phyloP scores from a whole-genome alignment of 2,113 vertebrate genomes.

The Apodemus speciosus region DNA sequence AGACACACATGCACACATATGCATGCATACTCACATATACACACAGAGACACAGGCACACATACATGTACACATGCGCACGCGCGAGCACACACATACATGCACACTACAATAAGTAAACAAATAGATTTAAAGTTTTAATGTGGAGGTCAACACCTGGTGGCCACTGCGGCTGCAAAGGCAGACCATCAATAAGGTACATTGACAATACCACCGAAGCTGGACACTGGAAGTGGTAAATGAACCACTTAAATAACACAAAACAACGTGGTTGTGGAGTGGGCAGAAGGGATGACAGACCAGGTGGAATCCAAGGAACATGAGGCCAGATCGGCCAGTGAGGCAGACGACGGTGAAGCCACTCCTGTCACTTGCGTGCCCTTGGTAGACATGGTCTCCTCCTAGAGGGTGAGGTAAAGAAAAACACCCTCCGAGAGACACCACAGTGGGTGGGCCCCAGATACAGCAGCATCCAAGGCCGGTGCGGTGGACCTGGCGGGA shows the following conservation, averaged over 20 bases:
- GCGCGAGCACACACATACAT: too few relatives aligned
- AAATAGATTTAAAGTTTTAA: neutral
- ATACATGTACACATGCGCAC: too few relatives aligned
- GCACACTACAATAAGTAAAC: neutral
- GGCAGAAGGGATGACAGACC: neutral
- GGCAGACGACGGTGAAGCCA: too few relatives aligned
- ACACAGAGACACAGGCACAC: too few relatives aligned
- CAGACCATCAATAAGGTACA: neutral
- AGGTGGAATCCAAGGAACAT: neutral
- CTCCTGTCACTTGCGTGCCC: neutral
- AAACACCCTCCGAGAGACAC: neutral
- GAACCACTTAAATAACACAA: neutral
- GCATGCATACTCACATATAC: too few relatives aligned
- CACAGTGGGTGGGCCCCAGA: neutral
- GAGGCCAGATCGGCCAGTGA: neutral
- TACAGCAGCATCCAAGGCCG: neutral
- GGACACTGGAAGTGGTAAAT: neutral
- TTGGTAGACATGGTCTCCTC: neutral
- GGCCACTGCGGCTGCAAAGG: neutral
- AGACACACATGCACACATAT: neutral
- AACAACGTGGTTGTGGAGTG: neutral
- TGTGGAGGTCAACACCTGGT: neutral
- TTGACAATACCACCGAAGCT: too few relatives aligned
- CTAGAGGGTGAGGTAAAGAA: neutral
- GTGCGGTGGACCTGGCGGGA: fast-evolving